phyloP scores from a whole-genome alignment of 2,113 vertebrate genomes.

The Oncorhynchus tshawytscha region DNA sequence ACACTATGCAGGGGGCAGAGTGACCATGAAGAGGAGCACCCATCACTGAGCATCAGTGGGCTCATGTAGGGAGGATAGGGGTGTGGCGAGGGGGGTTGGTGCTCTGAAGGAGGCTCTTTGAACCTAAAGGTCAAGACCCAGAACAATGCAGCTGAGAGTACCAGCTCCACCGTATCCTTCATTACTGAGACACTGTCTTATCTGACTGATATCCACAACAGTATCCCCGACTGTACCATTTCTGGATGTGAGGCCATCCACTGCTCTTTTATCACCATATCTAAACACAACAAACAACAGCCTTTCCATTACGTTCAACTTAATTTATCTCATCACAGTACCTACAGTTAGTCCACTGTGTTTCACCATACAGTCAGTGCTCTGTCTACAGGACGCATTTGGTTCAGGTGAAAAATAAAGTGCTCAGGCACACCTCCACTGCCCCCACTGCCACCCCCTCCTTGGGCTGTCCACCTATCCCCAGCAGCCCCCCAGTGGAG shows the following conservation, averaged over 20 bases:
- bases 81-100: neutral
- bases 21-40: constrained; percentile 24
- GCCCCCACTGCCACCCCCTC: neutral
- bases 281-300: neutral
- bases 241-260: too few species aligned
- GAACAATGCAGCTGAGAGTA: neutral
- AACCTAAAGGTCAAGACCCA: constrained; percentile 19
- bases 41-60: neutral
- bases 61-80: neutral
- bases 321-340: neutral
- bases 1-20: constrained; percentile 21
- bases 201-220: neutral
- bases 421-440: neutral
- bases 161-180: neutral
- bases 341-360: neutral
- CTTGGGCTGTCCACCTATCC: neutral
- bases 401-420: constrained; percentile 15
- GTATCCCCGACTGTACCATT: neutral
- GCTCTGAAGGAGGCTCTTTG: constrained; percentile 8
- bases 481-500: constrained; percentile 8
- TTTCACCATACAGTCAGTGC: neutral
- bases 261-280: neutral
- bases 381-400: neutral
- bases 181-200: neutral
- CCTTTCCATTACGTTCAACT: neutral